Base-by-base conservation (phyloP, 2,797 vertebrate species). In the Carcharodon carcharias region DNA sequence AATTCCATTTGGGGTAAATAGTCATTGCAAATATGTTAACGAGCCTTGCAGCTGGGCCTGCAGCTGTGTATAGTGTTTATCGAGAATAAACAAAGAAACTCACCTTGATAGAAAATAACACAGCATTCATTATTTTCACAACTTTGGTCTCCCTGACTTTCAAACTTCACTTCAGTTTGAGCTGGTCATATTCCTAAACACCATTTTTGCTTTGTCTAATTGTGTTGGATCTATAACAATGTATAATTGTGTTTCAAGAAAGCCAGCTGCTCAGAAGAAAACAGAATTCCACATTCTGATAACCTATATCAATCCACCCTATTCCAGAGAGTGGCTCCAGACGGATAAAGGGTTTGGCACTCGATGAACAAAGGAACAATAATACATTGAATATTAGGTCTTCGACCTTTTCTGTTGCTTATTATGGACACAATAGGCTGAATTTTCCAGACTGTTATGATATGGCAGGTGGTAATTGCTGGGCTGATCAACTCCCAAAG, bases 191-290 rank as follows among this genome's bases (percentile, higher is more conserved):
- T 45, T 63, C 91, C 45, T 26, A 95, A 54, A 71, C 92, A 50
- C 21, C 3, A 11, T 95, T 67, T 95, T 69, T 73, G 45, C 54
- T 54, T 95, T 56, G 94, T 50, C 65, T 16, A 69, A 73, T 95
- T 71, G 56, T 95, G 26, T 73, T 95, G 67, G 67, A 95, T 73
- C 54, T 95, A 28, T 69, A 73, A 95, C 67, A 73, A 73, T 95
- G 50, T 56, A 26, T 45, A 31, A 95, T 95, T 95, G 63, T 95
- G 67, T 95, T 95, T 54, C 63, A 73, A 69, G 65, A 95, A 95
- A 65, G 91, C 63, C 91, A 93, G n/a, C 91, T 93, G 61, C 11
- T 45, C 9, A 45, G 91, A 67, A 1, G 91, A 93, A 93, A 67
- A 54, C 65, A 71, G 50, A 95, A 71, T 71, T 14, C 11, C 45